Evolutionary conservation across 2,888 invertebrate genomes (phyloP).

Genomic region (Pediacus dermestoides): DNA sequence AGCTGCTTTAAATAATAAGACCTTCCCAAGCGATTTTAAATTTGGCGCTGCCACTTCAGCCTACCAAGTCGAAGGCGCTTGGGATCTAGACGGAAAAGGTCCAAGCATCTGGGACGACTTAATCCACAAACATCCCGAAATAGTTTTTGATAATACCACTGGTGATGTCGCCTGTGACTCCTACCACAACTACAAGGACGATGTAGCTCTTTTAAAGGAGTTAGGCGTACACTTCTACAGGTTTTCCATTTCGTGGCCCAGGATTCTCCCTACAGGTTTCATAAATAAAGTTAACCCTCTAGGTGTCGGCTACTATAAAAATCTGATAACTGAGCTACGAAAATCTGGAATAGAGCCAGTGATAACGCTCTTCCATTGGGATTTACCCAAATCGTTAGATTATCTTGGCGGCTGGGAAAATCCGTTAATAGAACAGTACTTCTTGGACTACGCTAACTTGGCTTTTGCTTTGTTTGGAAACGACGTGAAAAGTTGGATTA

Average conservation of each 20-base stretch:
- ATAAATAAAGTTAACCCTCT: conserved; percentile 61
- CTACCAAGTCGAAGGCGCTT: conserved; percentile 26
- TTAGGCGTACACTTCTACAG: conserved; percentile 58
- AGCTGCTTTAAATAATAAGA: too few species aligned
- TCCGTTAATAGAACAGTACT: conserved; percentile 33
- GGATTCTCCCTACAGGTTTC: conserved; percentile 58
- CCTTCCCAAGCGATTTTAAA: conserved; percentile 14
- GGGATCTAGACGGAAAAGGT: conserved; percentile 43
- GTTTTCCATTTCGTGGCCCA: conserved; percentile 34
- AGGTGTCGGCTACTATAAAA: conserved; percentile 71
- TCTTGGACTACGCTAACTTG: conserved; percentile 28
- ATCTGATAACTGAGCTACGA: conserved; percentile 66
- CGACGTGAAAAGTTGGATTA: conserved; percentile 33
- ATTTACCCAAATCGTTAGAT: conserved; percentile 41
- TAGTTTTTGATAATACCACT: conserved; percentile 54
- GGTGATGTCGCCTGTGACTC: conserved; percentile 66
- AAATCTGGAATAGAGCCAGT: conserved; percentile 55
- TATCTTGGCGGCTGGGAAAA: conserved; percentile 61
- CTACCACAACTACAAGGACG: conserved; percentile 62
- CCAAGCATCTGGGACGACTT: conserved; percentile 54
- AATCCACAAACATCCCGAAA: conserved; percentile 48
- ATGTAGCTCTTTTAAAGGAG: conserved; percentile 56
- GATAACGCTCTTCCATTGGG: conserved; percentile 45
- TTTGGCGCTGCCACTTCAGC: conserved; percentile 20
- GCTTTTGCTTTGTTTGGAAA: conserved; percentile 30